phyloP scores from a whole-genome alignment of 2,888 invertebrate genomes.

The Yponomeuta sedellus region DNA sequence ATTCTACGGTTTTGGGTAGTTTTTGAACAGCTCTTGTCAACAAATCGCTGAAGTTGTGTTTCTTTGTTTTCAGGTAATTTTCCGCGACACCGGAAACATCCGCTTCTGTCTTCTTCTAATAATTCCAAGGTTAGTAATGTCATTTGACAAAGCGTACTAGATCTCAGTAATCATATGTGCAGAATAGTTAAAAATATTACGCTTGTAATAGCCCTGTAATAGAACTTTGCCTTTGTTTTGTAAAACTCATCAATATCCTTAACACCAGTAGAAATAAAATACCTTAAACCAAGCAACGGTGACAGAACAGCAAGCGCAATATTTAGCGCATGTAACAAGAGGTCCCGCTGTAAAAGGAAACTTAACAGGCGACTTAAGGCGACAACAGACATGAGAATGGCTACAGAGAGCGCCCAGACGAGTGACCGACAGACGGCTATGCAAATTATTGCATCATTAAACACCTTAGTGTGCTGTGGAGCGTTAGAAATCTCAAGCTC shows the following conservation, averaged over 20 bases:
- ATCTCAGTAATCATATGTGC: too few species aligned
- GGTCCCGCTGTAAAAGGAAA: conserved; percentile 51
- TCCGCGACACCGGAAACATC: not conserved
- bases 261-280: not conserved
- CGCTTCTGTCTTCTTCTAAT: not conserved
- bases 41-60: not conserved
- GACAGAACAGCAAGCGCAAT: conserved; percentile 10
- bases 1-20: not conserved
- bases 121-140: not conserved
- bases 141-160: not conserved
- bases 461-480: conserved; percentile 49
- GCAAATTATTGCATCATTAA: conserved; percentile 75
- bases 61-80: not conserved
- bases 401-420: conserved; percentile 23
- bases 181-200: too few species aligned
- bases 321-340: conserved; percentile 45
- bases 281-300: not conserved
- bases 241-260: not conserved
- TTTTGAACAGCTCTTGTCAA: not conserved
- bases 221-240: too few species aligned
- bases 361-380: conserved; percentile 32
- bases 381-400: conserved; percentile 67
- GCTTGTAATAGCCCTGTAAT: too few species aligned
- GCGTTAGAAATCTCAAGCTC: conserved; percentile 14
- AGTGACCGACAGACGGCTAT: conserved; percentile 54